Evolutionary conservation across 1,140 invertebrate genomes (phyloP).

Genomic region (Nasonia vitripennis): DNA sequence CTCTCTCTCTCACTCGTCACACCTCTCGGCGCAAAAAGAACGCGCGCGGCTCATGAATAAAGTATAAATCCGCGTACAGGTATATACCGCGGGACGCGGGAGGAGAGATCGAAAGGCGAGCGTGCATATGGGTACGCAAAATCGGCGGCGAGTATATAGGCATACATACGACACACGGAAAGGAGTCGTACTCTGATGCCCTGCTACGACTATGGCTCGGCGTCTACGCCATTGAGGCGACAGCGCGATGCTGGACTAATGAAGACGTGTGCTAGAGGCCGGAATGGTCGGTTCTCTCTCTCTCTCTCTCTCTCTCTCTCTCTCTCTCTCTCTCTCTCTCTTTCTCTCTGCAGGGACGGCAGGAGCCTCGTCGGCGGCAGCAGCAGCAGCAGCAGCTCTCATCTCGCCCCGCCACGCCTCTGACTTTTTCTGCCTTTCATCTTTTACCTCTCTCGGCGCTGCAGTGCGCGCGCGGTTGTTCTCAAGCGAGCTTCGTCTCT

Average conservation of each 20-base stretch:
- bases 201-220: constrained; percentile 40
- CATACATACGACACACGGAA: background rate
- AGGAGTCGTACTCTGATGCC: background rate
- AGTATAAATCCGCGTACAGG: background rate
- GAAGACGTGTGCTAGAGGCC: constrained; percentile 58
- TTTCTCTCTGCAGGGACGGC: background rate
- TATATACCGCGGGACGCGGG: background rate
- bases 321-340: constrained; percentile 1
- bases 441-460: constrained; percentile 36
- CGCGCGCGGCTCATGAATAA: constrained; percentile 12
- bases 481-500: background rate
- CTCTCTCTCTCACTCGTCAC: background rate
- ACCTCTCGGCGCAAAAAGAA: constrained; percentile 2
- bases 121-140: background rate
- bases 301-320: constrained; percentile 1
- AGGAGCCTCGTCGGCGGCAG: background rate
- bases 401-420: constrained; percentile 24
- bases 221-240: constrained; percentile 54
- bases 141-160: background rate
- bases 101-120: background rate
- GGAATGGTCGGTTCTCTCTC: constrained; percentile 29
- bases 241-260: constrained; percentile 59
- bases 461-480: background rate
- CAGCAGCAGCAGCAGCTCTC: background rate
- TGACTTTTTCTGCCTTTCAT: constrained; percentile 52